These are phyloP conservation scores for Heliothis subflexa DNA, from an alignment of 1,140 invertebrate genomes.

Conservation along the genomic window DNA sequence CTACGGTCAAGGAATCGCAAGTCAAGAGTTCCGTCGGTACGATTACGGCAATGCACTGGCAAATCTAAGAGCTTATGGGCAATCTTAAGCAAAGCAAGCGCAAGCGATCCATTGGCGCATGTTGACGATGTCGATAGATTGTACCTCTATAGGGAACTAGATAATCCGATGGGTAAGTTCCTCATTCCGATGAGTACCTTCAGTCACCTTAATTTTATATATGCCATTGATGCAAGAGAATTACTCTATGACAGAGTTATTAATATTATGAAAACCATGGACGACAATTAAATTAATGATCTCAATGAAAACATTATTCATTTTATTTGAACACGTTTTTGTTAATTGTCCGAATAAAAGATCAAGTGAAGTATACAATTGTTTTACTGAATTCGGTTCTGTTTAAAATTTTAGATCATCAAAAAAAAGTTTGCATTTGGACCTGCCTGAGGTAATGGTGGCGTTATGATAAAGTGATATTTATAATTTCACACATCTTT, in stretches of 20 bases:
- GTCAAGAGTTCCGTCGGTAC: conserved; percentile 88
- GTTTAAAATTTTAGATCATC: too few relatives aligned
- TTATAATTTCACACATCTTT: too few relatives aligned
- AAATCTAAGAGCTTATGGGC: conserved; percentile 87
- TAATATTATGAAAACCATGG: conserved; percentile 71
- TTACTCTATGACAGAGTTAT: conserved; percentile 82
- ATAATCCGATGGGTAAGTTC: conserved; percentile 85
- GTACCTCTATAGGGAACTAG: conserved; percentile 86
- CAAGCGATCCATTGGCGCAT: conserved; percentile 90
- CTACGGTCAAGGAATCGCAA: conserved; percentile 90
- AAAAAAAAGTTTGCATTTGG: too few relatives aligned
- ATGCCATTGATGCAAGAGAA: conserved; percentile 84
- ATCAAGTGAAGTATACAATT: too few relatives aligned
- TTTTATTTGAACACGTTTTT: too few relatives aligned
- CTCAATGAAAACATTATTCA: too few relatives aligned
- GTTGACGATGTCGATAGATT: conserved; percentile 87
- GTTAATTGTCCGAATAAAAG: too few relatives aligned
- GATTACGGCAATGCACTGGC: conserved; percentile 87
- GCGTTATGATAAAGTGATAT: too few relatives aligned
- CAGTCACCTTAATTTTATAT: conserved; percentile 88
- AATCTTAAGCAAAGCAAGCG: too few relatives aligned
- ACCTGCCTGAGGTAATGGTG: too few relatives aligned
- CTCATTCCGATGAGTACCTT: conserved; percentile 74
- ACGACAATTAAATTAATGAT: conserved; percentile 26
- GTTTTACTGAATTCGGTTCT: too few relatives aligned